A percentile compares a stretch with the other conserved stretches of the same genome.
phyloP scores from a whole-genome alignment of 2,888 invertebrate genomes.

The Lasioglossum malachurum region DNA sequence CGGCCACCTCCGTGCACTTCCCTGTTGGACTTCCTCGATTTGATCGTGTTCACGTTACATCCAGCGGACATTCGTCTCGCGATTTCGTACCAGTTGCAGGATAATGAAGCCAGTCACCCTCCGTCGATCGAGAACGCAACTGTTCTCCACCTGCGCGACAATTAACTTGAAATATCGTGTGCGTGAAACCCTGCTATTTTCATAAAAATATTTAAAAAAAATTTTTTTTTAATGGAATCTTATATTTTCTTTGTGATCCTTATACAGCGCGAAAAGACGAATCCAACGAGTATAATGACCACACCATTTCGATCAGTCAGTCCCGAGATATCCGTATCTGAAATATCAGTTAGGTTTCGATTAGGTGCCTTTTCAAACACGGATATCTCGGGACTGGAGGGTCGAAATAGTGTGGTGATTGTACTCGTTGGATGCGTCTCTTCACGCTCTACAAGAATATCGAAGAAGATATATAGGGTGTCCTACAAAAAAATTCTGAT shows the following conservation, averaged over 20 bases:
- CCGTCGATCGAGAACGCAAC: constrained; percentile 26
- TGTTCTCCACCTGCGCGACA: neutral
- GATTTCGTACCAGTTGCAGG: constrained; percentile 58
- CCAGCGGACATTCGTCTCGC: constrained; percentile 43
- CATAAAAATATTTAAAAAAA: no score
- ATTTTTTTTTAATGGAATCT: neutral
- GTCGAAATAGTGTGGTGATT: neutral
- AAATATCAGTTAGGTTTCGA: neutral
- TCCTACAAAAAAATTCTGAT: no score
- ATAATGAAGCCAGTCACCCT: neutral
- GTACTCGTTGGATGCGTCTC: neutral
- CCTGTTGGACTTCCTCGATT: constrained; percentile 64
- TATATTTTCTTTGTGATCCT: neutral
- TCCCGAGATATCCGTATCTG: neutral
- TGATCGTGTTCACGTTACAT: constrained; percentile 58
- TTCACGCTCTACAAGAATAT: neutral
- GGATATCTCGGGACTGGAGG: neutral
- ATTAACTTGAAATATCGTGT: no score
- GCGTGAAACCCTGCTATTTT: no score
- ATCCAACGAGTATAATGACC: neutral
- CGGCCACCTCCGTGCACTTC: constrained; percentile 79
- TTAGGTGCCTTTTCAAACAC: neutral
- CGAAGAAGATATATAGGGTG: neutral
- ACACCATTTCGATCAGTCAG: neutral
- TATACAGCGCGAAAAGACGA: neutral